phyloP scores from a whole-genome alignment of 2,113 vertebrate species.

The Lipotes vexillifer region DNA sequence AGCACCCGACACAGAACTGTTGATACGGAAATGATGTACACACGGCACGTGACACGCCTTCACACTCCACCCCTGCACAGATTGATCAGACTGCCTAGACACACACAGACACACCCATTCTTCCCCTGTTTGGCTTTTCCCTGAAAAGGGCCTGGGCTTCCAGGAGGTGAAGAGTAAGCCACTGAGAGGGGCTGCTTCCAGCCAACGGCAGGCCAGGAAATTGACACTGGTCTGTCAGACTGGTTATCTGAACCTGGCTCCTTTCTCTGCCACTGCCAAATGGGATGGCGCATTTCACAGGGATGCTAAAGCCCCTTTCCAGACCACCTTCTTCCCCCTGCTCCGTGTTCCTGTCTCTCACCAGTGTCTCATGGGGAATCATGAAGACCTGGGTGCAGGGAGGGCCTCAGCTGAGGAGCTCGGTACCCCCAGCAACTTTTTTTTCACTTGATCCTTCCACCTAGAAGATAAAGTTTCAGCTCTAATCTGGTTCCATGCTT shows the following conservation, averaged over 20 bases:
- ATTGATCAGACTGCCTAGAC: constrained; percentile 60
- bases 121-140: constrained; percentile 15
- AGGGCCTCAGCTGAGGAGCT: not conserved
- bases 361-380: not conserved
- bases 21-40: constrained; percentile 54
- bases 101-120: constrained; percentile 11
- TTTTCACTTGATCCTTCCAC: not conserved
- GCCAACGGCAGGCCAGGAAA: not conserved
- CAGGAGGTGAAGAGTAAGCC: not conserved
- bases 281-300: not conserved
- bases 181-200: not conserved
- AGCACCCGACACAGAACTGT: constrained; percentile 59
- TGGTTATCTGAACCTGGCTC: not conserved
- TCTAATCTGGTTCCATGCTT: not conserved
- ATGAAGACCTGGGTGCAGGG: not conserved
- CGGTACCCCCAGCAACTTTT: not conserved
- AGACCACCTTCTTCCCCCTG: not conserved
- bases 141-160: constrained; percentile 3
- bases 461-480: not conserved
- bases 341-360: not conserved
- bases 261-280: not conserved
- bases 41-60: constrained; percentile 52
- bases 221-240: not conserved
- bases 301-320: not conserved
- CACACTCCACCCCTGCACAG: constrained; percentile 59